Base-by-base conservation (phyloP, 1,140 invertebrate genomes). In the Xylocopa sonorina region DNA sequence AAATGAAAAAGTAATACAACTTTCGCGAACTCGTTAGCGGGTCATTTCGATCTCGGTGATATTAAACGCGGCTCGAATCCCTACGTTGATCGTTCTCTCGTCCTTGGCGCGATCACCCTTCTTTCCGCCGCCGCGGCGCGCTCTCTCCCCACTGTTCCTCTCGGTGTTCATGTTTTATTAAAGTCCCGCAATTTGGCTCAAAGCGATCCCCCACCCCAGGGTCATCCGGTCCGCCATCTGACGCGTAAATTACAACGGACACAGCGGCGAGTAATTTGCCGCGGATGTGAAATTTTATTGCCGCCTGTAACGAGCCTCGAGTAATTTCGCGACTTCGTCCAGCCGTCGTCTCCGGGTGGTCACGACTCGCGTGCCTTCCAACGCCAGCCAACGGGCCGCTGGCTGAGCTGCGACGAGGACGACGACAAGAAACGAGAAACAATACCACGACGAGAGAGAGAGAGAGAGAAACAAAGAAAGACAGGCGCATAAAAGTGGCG, bases 231-330 rank as follows among this genome's bases (percentile, higher is more conserved):
- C 27, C 46, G 46, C 66, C 53, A 69, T 71, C 66, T 78, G 75
- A 55, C 55, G 53, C 64, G 53, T 60, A 69, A 78, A 69, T 78
- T 69, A 71, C 32, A 69, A 50, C 73, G 50, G 41, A 67, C 63
- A 57, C 27, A 41, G 34, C 60, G 63, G 24, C 53, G 66, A 50
- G 66, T 63, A 63, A 73, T 78, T 69, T 78, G 41, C 53, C 43
- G 41, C 38, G 43, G 53, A 69, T 60, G 51, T 53, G 64, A 60
- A 51, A 78, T 78, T 69, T 78, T 69, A 69, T 60, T 71, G 64
- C 51, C 29, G 16, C 43, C 32, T 34, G 46, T 78, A 71, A 78
- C 53, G 55, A 78, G 58, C 16, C 38, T 12, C 63, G 62, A 67
- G 64, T 21, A 69, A 46, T 77, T 43, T 34, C 62, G 50, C 53